Evolutionary conservation across 2,113 vertebrate species (phyloP).

Genomic region (Podarcis cretensis): DNA sequence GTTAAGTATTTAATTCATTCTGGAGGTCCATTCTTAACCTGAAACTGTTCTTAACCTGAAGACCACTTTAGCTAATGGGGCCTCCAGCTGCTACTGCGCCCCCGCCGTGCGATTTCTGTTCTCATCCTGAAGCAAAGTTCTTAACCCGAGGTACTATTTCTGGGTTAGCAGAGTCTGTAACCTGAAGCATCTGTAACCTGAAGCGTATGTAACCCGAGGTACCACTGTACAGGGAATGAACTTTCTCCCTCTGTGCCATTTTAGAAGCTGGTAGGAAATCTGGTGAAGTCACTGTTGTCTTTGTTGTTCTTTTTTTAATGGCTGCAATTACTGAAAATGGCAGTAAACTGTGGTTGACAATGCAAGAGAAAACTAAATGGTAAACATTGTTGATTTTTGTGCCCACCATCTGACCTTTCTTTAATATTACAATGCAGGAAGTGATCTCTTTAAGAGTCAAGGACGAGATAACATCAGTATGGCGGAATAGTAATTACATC

Average conservation of each 20-base stretch:
- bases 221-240: not conserved
- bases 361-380: slow-evolving; percentile 55
- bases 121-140: no score
- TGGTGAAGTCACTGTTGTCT: not conserved
- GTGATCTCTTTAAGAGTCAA: slow-evolving; percentile 57
- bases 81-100: no score
- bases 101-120: no score
- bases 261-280: slow-evolving; percentile 5
- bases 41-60: no score
- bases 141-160: no score
- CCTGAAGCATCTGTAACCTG: no score
- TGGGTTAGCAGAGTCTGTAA: no score
- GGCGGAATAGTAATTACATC: slow-evolving; percentile 74
- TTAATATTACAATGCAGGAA: slow-evolving; percentile 66
- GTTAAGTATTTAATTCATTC: no score
- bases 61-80: no score
- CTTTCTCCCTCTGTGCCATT: not conserved
- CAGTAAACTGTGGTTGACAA: slow-evolving; percentile 38
- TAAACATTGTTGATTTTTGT: slow-evolving; percentile 35
- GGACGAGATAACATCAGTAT: slow-evolving; percentile 76
- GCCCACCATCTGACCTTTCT: slow-evolving; percentile 69
- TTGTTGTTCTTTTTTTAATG: slow-evolving; percentile 21
- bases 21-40: no score
- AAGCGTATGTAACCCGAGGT: no score
- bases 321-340: slow-evolving; percentile 62